phyloP scores from a whole-genome alignment of 1,140 invertebrate genomes.

The Nomia melanderi region DNA sequence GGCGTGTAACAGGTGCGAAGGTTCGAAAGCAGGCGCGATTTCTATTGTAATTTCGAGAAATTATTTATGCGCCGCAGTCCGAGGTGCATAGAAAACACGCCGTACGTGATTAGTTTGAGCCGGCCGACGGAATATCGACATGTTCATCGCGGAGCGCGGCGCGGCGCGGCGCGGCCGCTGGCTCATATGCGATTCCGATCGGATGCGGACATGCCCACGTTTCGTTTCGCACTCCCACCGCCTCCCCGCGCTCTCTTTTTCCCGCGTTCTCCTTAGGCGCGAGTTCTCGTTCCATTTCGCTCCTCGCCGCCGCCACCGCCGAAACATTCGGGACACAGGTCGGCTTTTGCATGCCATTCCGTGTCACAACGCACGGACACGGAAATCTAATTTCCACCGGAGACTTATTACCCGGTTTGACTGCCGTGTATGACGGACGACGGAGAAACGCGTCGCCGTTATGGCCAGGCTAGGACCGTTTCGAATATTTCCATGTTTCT shows the following conservation, averaged over 20 bases:
- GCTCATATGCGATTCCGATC: slow-evolving; percentile 67
- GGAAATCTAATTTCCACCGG: slow-evolving; percentile 78
- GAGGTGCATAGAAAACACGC: slow-evolving; percentile 50
- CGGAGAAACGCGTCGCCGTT: neutral
- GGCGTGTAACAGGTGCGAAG: neutral
- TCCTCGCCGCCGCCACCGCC: slow-evolving; percentile 50
- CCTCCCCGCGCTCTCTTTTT: slow-evolving; percentile 50
- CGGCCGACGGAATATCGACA: slow-evolving; percentile 44
- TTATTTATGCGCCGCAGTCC: slow-evolving; percentile 21
- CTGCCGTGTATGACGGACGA: slow-evolving; percentile 13
- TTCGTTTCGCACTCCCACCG: slow-evolving; percentile 53
- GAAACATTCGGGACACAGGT: slow-evolving; percentile 71
- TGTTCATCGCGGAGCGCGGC: slow-evolving; percentile 13
- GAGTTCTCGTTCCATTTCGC: slow-evolving; percentile 45
- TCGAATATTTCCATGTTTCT: neutral
- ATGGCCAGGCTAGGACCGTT: neutral
- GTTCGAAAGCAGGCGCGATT: slow-evolving; percentile 33
- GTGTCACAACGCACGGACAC: slow-evolving; percentile 72
- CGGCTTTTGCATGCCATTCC: slow-evolving; percentile 73
- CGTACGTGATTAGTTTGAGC: slow-evolving; percentile 54
- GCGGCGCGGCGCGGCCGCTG: slow-evolving; percentile 24
- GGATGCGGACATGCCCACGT: slow-evolving; percentile 51
- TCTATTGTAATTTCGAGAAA: slow-evolving; percentile 49
- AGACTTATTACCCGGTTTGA: slow-evolving; percentile 52
- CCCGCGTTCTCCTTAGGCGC: slow-evolving; percentile 23